A percentile compares a stretch with the other conserved stretches of the same genome.
Evolutionary conservation across 2,797 vertebrate species (phyloP).

Genomic region (Triplophysa bombifrons): DNA sequence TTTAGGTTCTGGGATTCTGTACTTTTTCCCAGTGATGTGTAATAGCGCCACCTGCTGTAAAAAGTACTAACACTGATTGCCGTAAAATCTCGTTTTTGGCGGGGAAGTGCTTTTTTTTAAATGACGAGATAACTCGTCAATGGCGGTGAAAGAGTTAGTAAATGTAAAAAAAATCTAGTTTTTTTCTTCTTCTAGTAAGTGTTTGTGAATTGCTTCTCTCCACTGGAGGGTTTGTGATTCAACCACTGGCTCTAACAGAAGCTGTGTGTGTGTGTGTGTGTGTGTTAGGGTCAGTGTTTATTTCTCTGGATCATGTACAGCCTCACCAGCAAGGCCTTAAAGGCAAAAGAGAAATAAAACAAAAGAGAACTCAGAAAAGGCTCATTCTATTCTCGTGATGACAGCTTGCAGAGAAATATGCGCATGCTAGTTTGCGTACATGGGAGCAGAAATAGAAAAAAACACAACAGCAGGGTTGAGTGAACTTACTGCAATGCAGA

Average conservation of each 20-base stretch:
- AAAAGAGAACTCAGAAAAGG: constrained; percentile 11
- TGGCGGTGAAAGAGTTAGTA: too few relatives aligned
- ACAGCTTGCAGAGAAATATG: neutral
- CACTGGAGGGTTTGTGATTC: constrained; percentile 13
- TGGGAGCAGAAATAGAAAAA: neutral
- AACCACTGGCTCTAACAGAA: constrained; percentile 10
- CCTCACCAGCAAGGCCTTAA: constrained; percentile 7
- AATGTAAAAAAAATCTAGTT: too few relatives aligned
- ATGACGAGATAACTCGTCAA: too few relatives aligned
- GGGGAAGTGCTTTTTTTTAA: too few relatives aligned
- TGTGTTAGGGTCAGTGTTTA: constrained; percentile 6
- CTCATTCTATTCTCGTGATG: neutral
- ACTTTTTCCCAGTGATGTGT: too few relatives aligned
- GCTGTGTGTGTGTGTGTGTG: neutral
- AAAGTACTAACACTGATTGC: too few relatives aligned
- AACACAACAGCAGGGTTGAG: constrained; percentile 35
- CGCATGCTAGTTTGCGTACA: constrained; percentile 20
- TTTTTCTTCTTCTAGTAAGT: too few relatives aligned
- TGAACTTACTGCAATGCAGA: constrained; percentile 31
- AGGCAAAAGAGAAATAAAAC: neutral
- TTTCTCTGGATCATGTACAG: constrained; percentile 40
- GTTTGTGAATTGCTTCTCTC: neutral
- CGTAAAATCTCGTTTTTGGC: too few relatives aligned
- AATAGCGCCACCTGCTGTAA: too few relatives aligned
- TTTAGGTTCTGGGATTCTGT: too few relatives aligned